A percentile compares a stretch with the other conserved stretches of the same genome.
Evolutionary conservation across 2,888 invertebrate genomes (phyloP).

Genomic region (Ptycholaimellus sp.): DNA sequence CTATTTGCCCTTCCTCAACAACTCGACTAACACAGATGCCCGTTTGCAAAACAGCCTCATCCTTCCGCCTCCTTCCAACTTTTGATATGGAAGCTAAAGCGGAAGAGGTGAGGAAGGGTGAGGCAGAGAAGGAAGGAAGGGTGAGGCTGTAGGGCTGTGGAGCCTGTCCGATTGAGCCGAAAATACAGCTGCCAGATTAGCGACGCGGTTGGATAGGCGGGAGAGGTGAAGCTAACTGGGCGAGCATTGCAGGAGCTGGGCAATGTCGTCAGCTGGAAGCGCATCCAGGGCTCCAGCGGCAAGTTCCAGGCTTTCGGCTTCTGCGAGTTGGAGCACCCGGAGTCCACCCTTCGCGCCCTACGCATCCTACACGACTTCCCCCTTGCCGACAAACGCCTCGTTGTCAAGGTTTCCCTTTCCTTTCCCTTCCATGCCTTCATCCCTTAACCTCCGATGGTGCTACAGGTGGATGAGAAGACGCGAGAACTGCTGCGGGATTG

Average conservation of each 20-base stretch:
- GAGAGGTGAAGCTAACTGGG: neutral
- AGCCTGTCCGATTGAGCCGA: no score
- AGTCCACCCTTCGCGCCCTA: conserved; percentile 78
- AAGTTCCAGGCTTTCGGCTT: conserved; percentile 65
- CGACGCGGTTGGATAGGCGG: no score
- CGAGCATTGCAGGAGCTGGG: conserved; percentile 48
- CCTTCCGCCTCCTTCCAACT: no score
- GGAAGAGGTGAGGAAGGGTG: no score
- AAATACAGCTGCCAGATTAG: no score
- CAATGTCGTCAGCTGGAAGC: conserved; percentile 78
- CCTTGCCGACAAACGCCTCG: conserved; percentile 70
- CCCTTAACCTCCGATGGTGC: neutral
- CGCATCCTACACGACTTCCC: conserved; percentile 62
- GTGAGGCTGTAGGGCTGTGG: no score
- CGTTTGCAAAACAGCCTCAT: no score
- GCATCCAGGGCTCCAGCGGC: conserved; percentile 51
- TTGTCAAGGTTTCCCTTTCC: conserved; percentile 37
- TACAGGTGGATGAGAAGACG: conserved; percentile 61
- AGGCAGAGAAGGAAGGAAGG: no score
- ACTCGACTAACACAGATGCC: no score
- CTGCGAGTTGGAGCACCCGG: conserved; percentile 83
- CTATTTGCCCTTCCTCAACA: no score
- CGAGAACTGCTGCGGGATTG: conserved; percentile 75
- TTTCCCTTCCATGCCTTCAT: neutral
- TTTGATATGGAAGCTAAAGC: no score